Percentiles rank a stretch among this genome's conserved stretches.
phyloP scores from a whole-genome alignment of 2,113 vertebrate species.

The Spea bombifrons region DNA sequence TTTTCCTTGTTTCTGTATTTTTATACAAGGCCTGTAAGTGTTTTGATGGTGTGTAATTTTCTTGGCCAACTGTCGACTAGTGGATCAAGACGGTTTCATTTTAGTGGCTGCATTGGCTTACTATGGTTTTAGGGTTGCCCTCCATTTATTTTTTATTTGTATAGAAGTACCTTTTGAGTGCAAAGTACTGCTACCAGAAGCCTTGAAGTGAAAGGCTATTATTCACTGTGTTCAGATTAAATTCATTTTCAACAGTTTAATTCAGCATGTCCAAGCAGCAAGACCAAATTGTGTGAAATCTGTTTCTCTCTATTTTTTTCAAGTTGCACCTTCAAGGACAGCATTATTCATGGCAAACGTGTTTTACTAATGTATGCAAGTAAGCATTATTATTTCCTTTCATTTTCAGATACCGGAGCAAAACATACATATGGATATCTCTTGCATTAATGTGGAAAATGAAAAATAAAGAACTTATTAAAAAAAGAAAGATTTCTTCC shows the following conservation, averaged over 20 bases:
- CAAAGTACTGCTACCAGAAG: constrained; percentile 78
- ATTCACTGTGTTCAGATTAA: constrained; percentile 80
- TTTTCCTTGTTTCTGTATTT: neutral
- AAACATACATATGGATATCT: constrained; percentile 51
- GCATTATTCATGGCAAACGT: constrained; percentile 70
- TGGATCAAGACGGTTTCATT: constrained; percentile 64
- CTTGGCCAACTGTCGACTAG: constrained; percentile 61
- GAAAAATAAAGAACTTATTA: too few species aligned
- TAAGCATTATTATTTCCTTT: constrained; percentile 72
- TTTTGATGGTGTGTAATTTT: constrained; percentile 52
- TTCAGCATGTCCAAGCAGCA: constrained; percentile 74
- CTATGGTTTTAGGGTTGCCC: constrained; percentile 71
- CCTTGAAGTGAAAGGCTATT: constrained; percentile 81
- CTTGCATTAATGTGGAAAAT: too few species aligned
- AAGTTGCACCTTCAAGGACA: constrained; percentile 77
- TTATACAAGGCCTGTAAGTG: constrained; percentile 49
- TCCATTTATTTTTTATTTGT: constrained; percentile 76
- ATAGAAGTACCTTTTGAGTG: constrained; percentile 76
- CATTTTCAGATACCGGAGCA: constrained; percentile 70
- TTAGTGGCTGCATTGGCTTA: constrained; percentile 70
- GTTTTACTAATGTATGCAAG: constrained; percentile 71
- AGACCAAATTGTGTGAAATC: constrained; percentile 78
- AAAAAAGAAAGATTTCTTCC: constrained; percentile 55
- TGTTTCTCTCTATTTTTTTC: constrained; percentile 79
- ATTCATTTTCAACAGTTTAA: constrained; percentile 85